phyloP scores from a whole-genome alignment of 2,888 invertebrate genomes.

The Calephelis perditalis region DNA sequence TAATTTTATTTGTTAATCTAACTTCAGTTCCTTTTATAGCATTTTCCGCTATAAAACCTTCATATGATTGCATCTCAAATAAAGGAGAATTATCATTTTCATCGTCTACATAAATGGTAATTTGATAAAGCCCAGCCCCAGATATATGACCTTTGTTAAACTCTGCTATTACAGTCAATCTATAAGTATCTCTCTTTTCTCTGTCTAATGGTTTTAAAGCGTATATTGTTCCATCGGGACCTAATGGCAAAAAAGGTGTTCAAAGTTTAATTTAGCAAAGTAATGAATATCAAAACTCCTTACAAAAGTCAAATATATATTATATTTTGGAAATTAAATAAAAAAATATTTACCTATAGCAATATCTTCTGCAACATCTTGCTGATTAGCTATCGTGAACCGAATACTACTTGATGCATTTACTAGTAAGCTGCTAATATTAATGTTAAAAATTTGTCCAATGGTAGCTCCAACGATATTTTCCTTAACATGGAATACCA shows the following conservation, averaged over 20 bases:
- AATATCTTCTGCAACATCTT: conserved; percentile 88
- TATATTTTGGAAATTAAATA: background rate
- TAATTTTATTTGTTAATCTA: conserved; percentile 81
- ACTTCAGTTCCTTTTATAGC: conserved; percentile 83
- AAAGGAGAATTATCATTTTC: conserved; percentile 92
- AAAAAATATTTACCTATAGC: conserved; percentile 77
- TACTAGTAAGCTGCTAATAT: conserved; percentile 48
- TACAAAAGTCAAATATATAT: no score
- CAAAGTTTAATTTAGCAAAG: background rate
- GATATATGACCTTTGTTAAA: conserved; percentile 83
- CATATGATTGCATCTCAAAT: conserved; percentile 84
- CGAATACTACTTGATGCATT: conserved; percentile 74
- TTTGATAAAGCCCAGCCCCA: conserved; percentile 87
- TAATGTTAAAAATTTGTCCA: conserved; percentile 83
- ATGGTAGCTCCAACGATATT: conserved; percentile 85
- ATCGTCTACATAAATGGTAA: conserved; percentile 88
- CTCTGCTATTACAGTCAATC: conserved; percentile 89
- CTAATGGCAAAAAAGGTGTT: conserved; percentile 34
- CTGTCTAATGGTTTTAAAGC: conserved; percentile 87
- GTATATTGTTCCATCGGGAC: conserved; percentile 86
- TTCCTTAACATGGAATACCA: conserved; percentile 87
- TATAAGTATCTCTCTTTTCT: conserved; percentile 84
- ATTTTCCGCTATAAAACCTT: conserved; percentile 89
- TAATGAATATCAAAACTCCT: no score
- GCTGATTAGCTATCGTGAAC: conserved; percentile 89